Base-by-base conservation (phyloP, 2,888 invertebrate species). In the Petrophora chlorosata region DNA sequence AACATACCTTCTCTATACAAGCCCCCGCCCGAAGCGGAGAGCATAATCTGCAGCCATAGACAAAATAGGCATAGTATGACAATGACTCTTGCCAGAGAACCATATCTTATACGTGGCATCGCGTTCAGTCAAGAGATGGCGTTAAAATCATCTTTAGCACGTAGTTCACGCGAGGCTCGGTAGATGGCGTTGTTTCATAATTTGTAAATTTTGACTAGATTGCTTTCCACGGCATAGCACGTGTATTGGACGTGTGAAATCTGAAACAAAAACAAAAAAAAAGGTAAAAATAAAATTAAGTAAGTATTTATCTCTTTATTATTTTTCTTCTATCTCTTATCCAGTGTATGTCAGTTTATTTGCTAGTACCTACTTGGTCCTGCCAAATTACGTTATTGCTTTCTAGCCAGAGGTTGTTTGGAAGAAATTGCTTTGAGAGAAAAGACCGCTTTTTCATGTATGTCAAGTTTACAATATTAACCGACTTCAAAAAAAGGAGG, bases 31-130 rank as follows among this genome's bases (percentile, higher is more conserved):
- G 82, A 76, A 2, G 85, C 84, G 0, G 88, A 80, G 47, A 88
- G 70, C 84, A 90, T 84, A 45, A 91, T 86, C 69, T 91, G 90
- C 39, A 90, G 67, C 90, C 89, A 91, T 3, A 90, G 57, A 61
- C 85, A 84, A 49, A 90, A 78, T 5, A 90, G 72, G 17, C 81
- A 84, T 39, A 86, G 62, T 40, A 89, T 83, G 34, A 89, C 82
- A 33, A 87, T 63, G 41, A 85, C 73, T 23, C 90, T 76, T 26
- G 86, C 76, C 35, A 88, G 65, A n/a, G 89, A 79, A 13, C 80
- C 85, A 78, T 86, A 90, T 67, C 80, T 83, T 63, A 90, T 55
- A 30, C 90, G 81, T 55, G 89, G 90, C 89, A 90, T 94, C 88
- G 61, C 72, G 65, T 61, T 63, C 70, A 69, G 36, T 53, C 71